Conservation (phyloP, 1,140 invertebrate species). For the Lepidurus couesii region DNA sequence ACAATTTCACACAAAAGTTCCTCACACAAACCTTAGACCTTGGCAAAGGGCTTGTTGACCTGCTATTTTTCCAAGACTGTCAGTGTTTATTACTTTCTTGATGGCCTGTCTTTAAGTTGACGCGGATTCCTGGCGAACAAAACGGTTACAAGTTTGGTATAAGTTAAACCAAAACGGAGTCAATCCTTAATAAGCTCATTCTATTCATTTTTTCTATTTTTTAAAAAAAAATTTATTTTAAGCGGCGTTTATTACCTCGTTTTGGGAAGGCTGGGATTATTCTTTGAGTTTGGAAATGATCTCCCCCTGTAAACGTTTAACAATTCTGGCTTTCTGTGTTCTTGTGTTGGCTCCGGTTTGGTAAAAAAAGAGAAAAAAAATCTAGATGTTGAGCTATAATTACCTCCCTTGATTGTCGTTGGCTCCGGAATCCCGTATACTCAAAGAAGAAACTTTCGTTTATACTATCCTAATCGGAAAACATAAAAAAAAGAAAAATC, state of each 20-base stretch:
- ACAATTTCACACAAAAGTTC: slow-evolving; percentile 22
- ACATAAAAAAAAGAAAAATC: not conserved
- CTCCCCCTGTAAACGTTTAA: no score
- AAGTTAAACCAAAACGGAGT: not conserved
- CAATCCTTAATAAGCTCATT: not conserved
- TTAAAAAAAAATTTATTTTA: no score
- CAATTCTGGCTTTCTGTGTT: not conserved
- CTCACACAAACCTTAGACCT: slow-evolving; percentile 21
- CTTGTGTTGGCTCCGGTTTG: not conserved
- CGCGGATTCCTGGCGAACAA: not conserved
- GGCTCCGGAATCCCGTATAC: not conserved
- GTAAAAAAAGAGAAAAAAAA: not conserved
- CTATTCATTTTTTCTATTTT: not conserved
- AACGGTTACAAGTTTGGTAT: not conserved
- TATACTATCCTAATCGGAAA: not conserved
- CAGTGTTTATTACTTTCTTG: not conserved
- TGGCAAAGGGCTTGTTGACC: slow-evolving; percentile 14
- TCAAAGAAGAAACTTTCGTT: not conserved
- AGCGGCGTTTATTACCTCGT: not conserved
- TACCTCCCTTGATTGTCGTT: not conserved
- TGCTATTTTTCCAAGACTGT: slow-evolving; percentile 19
- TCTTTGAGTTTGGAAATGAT: not conserved
- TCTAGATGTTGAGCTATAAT: not conserved
- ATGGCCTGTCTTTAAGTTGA: slow-evolving; percentile 1
- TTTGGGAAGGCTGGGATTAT: not conserved